phyloP scores from a whole-genome alignment of 2,797 vertebrate species.

The Dallia pectoralis region DNA sequence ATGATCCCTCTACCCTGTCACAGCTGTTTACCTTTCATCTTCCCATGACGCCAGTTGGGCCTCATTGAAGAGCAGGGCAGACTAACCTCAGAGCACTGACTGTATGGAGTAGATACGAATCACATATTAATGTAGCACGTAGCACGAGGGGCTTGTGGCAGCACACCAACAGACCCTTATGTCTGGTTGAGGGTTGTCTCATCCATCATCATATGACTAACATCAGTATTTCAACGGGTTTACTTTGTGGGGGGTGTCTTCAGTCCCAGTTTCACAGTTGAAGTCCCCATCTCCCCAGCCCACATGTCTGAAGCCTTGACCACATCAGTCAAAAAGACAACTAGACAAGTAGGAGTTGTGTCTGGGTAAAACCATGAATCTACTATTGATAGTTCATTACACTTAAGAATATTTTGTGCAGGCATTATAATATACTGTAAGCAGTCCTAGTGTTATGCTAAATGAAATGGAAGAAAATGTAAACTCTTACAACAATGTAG shows the following conservation, averaged over 20 bases:
- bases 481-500: no score
- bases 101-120: not conserved
- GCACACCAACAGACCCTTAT: not conserved
- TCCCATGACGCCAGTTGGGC: not conserved
- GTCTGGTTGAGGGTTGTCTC: conserved; percentile 26
- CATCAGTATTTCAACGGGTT: not conserved
- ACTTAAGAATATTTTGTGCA: not conserved
- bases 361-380: not conserved
- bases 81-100: not conserved
- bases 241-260: not conserved
- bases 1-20: not conserved
- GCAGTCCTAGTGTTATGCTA: no score
- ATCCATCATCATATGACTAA: conserved; percentile 30
- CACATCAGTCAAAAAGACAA: conserved; percentile 2
- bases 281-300: not conserved
- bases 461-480: no score
- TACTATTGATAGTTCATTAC: not conserved
- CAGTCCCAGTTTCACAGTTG: not conserved
- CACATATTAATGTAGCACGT: not conserved
- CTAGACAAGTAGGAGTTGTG: not conserved
- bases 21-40: not conserved
- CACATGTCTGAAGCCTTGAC: not conserved
- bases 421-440: no score
- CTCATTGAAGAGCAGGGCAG: not conserved
- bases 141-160: not conserved